phyloP scores from a whole-genome alignment of 1,140 invertebrate species.

The Euura saliciscinereae region DNA sequence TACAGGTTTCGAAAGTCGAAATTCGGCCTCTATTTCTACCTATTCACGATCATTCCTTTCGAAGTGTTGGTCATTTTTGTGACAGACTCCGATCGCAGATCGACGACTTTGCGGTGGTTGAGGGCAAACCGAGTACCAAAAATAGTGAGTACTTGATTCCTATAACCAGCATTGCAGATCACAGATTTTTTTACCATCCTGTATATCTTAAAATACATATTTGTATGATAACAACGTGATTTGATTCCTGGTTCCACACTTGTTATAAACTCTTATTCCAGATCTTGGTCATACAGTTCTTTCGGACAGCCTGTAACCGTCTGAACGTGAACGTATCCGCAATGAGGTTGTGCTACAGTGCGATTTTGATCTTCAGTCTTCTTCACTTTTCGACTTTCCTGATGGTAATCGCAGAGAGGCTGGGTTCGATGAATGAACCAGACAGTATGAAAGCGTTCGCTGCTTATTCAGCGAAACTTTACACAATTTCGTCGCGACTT shows the following conservation, averaged over 20 bases:
- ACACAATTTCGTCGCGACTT: neutral
- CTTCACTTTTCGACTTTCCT: neutral
- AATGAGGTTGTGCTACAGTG: neutral
- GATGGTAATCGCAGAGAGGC: neutral
- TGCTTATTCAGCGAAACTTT: neutral
- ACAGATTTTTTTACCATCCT: neutral
- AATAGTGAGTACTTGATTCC: neutral
- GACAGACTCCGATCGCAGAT: neutral
- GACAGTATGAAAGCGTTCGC: too few relatives aligned
- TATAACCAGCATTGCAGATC: neutral
- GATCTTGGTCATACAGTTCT: neutral
- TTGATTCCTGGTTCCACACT: neutral
- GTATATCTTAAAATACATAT: too few relatives aligned
- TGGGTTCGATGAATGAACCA: too few relatives aligned
- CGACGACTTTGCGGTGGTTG: neutral
- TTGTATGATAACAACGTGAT: neutral
- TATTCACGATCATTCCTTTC: neutral
- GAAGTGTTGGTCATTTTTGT: neutral
- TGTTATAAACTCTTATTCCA: neutral
- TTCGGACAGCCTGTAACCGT: neutral
- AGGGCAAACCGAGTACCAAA: neutral
- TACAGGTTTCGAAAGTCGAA: neutral
- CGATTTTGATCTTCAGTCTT: neutral
- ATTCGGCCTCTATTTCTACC: neutral
- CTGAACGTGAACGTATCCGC: neutral